Percentiles rank a stretch among this genome's conserved stretches.
Conservation (phyloP, 1,140 invertebrate species). For the Globodera rostochiensis region DNA sequence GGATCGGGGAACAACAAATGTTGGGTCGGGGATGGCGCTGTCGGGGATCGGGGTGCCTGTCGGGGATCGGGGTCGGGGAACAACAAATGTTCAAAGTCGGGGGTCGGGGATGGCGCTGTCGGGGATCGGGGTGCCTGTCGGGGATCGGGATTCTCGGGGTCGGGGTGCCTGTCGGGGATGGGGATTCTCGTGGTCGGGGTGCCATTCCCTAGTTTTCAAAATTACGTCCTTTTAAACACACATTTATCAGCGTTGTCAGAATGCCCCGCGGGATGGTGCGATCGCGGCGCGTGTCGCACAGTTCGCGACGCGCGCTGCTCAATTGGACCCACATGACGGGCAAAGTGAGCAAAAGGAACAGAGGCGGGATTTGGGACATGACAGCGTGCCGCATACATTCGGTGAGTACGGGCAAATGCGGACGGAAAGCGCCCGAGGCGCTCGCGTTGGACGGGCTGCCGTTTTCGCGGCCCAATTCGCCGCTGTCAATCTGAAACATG, state of each 20-base stretch:
- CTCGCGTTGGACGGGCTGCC: not conserved
- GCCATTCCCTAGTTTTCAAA: not conserved
- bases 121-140: no score
- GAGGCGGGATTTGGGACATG: conserved; percentile 33
- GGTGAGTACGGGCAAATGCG: conserved; percentile 18
- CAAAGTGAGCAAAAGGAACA: conserved; percentile 40
- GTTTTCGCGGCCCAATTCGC: not conserved
- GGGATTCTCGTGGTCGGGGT: no score
- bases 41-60: no score
- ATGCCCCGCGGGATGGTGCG: conserved; percentile 36
- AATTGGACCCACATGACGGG: conserved; percentile 44
- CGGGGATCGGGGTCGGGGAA: no score
- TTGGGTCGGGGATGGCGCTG: no score
- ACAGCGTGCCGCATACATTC: conserved; percentile 48
- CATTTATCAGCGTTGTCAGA: conserved; percentile 40
- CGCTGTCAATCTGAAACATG: not conserved
- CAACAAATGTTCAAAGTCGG: no score
- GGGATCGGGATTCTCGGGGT: no score
- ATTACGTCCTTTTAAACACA: conserved; percentile 1
- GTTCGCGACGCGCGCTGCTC: conserved; percentile 5
- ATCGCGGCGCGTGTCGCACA: not conserved
- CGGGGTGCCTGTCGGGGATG: no score
- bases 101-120: no score
- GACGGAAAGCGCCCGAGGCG: not conserved
- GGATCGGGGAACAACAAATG: no score